Base-by-base conservation (phyloP, 2,888 invertebrate species). In the Pyrrhosoma nymphula region DNA sequence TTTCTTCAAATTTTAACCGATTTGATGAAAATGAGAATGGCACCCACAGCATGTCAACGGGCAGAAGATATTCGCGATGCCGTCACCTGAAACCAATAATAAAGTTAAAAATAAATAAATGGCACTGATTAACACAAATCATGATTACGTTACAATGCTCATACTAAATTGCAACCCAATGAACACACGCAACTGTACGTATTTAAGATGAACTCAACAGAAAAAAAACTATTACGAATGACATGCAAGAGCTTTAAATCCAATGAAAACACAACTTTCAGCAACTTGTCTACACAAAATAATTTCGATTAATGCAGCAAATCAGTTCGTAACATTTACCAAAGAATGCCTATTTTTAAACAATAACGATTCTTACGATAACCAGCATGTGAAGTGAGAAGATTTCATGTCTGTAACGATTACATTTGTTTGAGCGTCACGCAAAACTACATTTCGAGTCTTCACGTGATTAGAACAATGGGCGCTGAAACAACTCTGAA, bases 31-130 rank as follows among this genome's bases (percentile, higher is more conserved):
- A 47, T n/a, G n/a, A 55, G 26, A 16, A 93, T 47, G 93, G 35
- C 39, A 18, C 55, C 93, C 69, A 93, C 63, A 26, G 93, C 93
- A 93, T 93, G 93, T 47, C 93, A 93, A 47, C 47, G 47, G 47
- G 47, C 69, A 93, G 93, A 75, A 63, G 39, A n/a, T 75, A 18
- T 26, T 18, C 16, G 39, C 39, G 69, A 75, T 47, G 47, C 69
- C 69, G 69, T 93, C 69, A 93, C 93, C 93, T 93, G 55, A 69
- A 93, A 93, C 6, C 82, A 82, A 82, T 18, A 23, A n/a, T 12
- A 82, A 1, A 35, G 16, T 18, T n/a, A 69, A 69, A 26, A 69
- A 69, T 69, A 69, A 69, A 8, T 14, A 63, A 8, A 63, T 63
- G 63, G 23, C 23, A 14, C 63, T 63, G 18, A 63, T n/a, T n/a